Evolutionary conservation across 2,113 vertebrate genomes (phyloP).

Genomic region (Microcebus griseorufus): DNA sequence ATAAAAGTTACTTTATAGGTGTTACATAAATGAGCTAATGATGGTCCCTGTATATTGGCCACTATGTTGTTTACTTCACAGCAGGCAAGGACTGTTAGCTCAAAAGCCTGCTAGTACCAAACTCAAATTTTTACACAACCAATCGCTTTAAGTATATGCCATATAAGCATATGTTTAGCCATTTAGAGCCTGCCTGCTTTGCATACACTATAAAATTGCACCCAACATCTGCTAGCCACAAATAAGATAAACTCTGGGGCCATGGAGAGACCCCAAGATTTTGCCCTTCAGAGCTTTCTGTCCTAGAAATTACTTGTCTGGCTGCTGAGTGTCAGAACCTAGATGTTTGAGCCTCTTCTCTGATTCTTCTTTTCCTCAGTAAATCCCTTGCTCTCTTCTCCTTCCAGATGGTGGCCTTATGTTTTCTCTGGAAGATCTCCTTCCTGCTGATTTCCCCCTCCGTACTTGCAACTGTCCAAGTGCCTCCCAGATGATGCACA

Average conservation of each 20-base stretch:
- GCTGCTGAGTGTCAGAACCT: background rate
- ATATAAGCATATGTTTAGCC: background rate
- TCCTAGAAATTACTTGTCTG: background rate
- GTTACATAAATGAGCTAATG: background rate
- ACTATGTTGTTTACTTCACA: background rate
- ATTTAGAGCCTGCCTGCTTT: background rate
- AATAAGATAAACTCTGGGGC: background rate
- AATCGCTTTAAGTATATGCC: background rate
- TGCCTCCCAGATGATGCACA: accelerated
- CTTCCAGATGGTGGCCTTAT: background rate
- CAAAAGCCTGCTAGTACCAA: background rate
- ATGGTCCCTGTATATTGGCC: background rate
- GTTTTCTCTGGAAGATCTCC: background rate
- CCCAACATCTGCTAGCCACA: background rate
- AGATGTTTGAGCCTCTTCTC: background rate
- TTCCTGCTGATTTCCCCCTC: background rate
- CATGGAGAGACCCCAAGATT: background rate
- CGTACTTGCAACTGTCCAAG: background rate
- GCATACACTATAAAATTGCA: background rate
- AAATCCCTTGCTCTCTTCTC: background rate
- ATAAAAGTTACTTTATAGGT: background rate
- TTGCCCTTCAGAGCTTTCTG: background rate
- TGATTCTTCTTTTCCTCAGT: background rate
- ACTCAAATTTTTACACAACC: background rate
- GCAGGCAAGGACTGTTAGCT: background rate